A percentile compares a stretch with the other conserved stretches of the same genome.
These are phyloP conservation scores for Staurois parvus DNA, from an alignment of 2,797 vertebrate species.

Conservation along the genomic window DNA sequence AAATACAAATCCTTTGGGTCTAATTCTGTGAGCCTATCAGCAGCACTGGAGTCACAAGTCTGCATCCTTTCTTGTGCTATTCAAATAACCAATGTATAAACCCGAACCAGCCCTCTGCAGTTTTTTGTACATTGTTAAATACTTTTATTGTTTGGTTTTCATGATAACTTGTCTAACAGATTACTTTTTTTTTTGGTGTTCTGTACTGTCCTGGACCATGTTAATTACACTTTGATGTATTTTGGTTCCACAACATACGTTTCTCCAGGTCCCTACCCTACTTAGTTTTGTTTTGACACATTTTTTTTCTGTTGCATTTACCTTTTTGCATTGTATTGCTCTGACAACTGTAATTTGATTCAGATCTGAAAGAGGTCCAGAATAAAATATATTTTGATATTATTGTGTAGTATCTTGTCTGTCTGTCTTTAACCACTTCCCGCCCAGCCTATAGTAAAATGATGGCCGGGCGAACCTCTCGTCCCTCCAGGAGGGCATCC, in stretches of 20 bases:
- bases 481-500: no score
- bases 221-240: slow-evolving; percentile 88
- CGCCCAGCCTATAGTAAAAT: no score
- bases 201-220: slow-evolving; percentile 89
- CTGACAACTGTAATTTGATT: slow-evolving; percentile 98
- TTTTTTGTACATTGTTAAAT: slow-evolving; percentile 94
- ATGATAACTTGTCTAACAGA: slow-evolving; percentile 89
- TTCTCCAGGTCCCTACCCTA: slow-evolving; percentile 74
- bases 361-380: slow-evolving; percentile 98
- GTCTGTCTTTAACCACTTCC: no score
- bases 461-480: no score
- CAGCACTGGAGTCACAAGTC: slow-evolving; percentile 89
- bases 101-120: slow-evolving; percentile 86
- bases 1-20: slow-evolving; percentile 82
- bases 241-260: slow-evolving; percentile 85
- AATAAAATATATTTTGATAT: slow-evolving; percentile 99
- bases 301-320: slow-evolving; percentile 84
- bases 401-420: slow-evolving; percentile 65
- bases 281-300: slow-evolving; percentile 82
- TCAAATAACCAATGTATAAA: slow-evolving; percentile 83
- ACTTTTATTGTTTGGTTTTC: slow-evolving; percentile 95
- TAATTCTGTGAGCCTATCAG: slow-evolving; percentile 89
- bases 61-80: slow-evolving; percentile 83
- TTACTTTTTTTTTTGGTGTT: slow-evolving; percentile 81
- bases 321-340: slow-evolving; percentile 92